phyloP scores from a whole-genome alignment of 2,888 invertebrate genomes.

The Melanostoma scalare region DNA sequence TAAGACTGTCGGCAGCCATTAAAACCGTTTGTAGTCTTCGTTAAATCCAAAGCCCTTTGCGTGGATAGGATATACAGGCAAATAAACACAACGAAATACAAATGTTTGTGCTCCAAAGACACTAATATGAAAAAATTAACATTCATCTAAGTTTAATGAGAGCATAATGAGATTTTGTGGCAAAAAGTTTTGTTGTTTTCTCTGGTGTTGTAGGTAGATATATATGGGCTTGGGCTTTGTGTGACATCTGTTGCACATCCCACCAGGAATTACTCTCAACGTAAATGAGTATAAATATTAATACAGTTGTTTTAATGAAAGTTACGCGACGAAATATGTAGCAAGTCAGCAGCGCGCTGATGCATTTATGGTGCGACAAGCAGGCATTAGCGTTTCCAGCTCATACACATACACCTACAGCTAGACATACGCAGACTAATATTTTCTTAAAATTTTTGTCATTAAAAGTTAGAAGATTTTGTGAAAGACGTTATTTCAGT shows the following conservation, averaged over 20 bases:
- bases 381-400: background rate
- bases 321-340: slow-evolving; percentile 19
- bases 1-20: too few relatives aligned
- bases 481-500: slow-evolving; percentile 22
- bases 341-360: slow-evolving; percentile 2
- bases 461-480: slow-evolving; percentile 55
- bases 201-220: background rate
- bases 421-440: slow-evolving; percentile 22
- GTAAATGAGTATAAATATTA: slow-evolving; percentile 71
- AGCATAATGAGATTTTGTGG: slow-evolving; percentile 59
- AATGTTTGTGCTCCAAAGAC: slow-evolving; percentile 18
- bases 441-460: slow-evolving; percentile 40
- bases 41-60: too few relatives aligned
- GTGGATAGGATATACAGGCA: too few relatives aligned
- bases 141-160: slow-evolving; percentile 69
- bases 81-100: slow-evolving; percentile 5
- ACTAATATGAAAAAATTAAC: slow-evolving; percentile 61
- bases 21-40: too few relatives aligned
- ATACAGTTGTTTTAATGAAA: slow-evolving; percentile 69
- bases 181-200: slow-evolving; percentile 45
- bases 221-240: background rate
- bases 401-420: slow-evolving; percentile 22
- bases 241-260: slow-evolving; percentile 68
- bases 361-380: slow-evolving; percentile 50
- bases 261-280: slow-evolving; percentile 55